Conservation (phyloP, 1,140 invertebrate species). For the Drosophila biarmipes region DNA sequence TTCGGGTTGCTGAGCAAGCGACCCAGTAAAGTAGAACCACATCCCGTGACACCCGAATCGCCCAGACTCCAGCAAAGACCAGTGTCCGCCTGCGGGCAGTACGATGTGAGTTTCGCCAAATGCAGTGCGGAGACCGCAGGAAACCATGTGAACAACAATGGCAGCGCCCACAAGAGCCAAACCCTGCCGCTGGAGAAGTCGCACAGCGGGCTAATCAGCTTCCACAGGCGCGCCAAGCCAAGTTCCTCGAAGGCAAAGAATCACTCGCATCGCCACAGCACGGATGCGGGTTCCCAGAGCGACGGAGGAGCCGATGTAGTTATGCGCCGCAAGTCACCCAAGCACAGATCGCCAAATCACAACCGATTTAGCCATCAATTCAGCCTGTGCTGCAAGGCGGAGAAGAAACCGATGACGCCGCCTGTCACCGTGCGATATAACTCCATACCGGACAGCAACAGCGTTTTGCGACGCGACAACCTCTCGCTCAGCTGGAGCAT, state of each 20-base stretch:
- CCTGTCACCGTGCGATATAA: constrained; percentile 83
- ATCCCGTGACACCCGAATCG: constrained; percentile 68
- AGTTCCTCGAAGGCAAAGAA: constrained; percentile 56
- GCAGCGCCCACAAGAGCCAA: constrained; percentile 67
- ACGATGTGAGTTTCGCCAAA: constrained; percentile 73
- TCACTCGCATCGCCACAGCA: constrained; percentile 71
- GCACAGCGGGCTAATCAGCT: constrained; percentile 73
- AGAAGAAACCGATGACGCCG: constrained; percentile 78
- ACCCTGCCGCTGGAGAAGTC: constrained; percentile 75
- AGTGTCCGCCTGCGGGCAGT: constrained; percentile 60
- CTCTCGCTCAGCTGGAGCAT: constrained; percentile 77
- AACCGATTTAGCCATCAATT: constrained; percentile 83
- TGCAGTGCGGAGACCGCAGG: constrained; percentile 21
- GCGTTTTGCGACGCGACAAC: constrained; percentile 65
- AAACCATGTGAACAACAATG: constrained; percentile 43
- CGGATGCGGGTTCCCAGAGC: constrained; percentile 68
- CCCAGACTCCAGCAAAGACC: constrained; percentile 57
- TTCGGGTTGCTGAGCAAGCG: constrained; percentile 75
- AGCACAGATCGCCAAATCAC: constrained; percentile 77
- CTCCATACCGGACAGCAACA: constrained; percentile 75
- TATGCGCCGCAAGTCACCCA: constrained; percentile 73
- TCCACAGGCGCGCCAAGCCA: constrained; percentile 67
- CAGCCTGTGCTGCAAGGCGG: constrained; percentile 78
- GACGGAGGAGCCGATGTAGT: constrained; percentile 70
- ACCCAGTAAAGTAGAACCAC: constrained; percentile 67